Base-by-base conservation (phyloP, 2,888 invertebrate species). In the Harmothoe impar region DNA sequence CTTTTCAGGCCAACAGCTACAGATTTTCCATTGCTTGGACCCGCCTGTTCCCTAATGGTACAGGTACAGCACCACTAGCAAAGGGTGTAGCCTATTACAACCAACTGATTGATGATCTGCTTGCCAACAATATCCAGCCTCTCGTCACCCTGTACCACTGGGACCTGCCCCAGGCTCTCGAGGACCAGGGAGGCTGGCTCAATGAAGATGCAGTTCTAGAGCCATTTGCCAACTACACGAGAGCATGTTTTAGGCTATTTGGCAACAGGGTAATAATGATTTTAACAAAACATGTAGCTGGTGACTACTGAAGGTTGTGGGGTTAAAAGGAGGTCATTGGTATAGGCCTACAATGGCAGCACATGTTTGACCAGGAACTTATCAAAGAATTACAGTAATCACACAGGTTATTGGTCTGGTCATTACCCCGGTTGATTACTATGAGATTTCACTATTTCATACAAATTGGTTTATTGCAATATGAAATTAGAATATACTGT, bases 61-160 rank as follows among this genome's bases (percentile, higher is more conserved):
- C 97, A 94, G 98, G 97, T 31, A 96, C 98, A 23, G 96, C 97
- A 91, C 90, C 68, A 0, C 20, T 51, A 5, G 62, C n/a, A 3
- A 77, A 43, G 7, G 92, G 91, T 7, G 31, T 92, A 0, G 78
- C 78, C 10, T 98, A 98, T 95, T 98, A 98, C 95, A 97, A 97
- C 93, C 97, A 97, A 93, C 95, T 98, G 88, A 97, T 98, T 90
- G 96, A 97, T 93, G 97, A 97, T 93, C 96, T 98, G 12, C 92
- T 97, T 15, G 96, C 95, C 0, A 96, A 96, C 81, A 96, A 96
- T 20, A 97, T 97, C 90, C 94, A 95, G 88, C 97, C 97, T 23
- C 92, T 94, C 90, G 92, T 96, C 20, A 97, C 96, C 96, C 97
- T 94, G 96, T 96, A 91, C 89, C 91, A 89, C 91, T 88, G 35